Conservation (phyloP, 2,888 invertebrate species). For the Drosophila flavopinicola region DNA sequence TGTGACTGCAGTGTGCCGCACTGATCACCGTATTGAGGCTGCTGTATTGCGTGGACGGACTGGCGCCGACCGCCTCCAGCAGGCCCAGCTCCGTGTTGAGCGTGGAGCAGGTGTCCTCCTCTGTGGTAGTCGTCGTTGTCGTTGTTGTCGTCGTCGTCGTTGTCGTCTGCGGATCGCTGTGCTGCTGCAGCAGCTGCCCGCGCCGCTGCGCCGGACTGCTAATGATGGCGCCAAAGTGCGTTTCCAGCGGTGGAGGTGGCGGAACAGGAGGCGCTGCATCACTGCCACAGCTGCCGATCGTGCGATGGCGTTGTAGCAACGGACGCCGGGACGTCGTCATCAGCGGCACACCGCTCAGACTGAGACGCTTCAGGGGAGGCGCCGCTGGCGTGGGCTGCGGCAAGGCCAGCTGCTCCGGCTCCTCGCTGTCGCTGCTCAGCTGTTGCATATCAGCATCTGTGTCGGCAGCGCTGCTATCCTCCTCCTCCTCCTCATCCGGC, state of each 20-base stretch:
- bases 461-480: conserved; percentile 86
- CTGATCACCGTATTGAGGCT: conserved; percentile 81
- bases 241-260: conserved; percentile 75
- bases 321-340: conserved; percentile 67
- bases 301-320: conserved; percentile 81
- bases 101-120: conserved; percentile 83
- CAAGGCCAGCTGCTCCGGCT: no score
- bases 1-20: conserved; percentile 70
- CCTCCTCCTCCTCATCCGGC: conserved; percentile 87
- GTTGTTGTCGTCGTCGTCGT: conserved; percentile 71
- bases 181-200: conserved; percentile 81
- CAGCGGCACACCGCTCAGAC: conserved; percentile 54
- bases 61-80: conserved; percentile 37
- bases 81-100: conserved; percentile 82
- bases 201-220: conserved; percentile 78
- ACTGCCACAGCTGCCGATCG: conserved; percentile 78
- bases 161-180: conserved; percentile 83
- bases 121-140: conserved; percentile 79
- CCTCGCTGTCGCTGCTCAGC: conserved; percentile 93
- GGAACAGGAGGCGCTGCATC: conserved; percentile 73
- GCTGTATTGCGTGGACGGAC: conserved; percentile 72
- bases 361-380: conserved; percentile 68
- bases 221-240: conserved; percentile 81
- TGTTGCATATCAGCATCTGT: conserved; percentile 94
- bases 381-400: conserved; percentile 23